Base-by-base conservation (phyloP, 2,797 vertebrate genomes). In the Paedocypris micromegethes region DNA sequence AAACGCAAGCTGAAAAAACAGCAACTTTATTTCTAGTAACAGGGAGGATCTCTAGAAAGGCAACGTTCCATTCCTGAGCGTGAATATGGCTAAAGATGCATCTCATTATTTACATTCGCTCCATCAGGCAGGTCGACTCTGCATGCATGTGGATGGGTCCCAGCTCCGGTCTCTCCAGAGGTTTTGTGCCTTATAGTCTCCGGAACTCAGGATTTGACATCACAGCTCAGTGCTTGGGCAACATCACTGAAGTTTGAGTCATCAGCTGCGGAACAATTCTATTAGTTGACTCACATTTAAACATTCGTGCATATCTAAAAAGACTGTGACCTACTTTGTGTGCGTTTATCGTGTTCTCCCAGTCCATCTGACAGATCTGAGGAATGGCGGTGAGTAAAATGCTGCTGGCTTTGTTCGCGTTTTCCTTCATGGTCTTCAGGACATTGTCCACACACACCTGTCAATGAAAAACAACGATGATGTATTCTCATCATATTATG, bases 401-500 rank as follows among this genome's bases (percentile, higher is more conserved):
- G 77, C 91, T 97, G 70, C 93, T 97, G 63, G 96, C 95, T 86
- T 99, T 99, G 83, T 96, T 96, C 5, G 94, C 92, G 43, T 98
- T 99, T 78, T 93, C 95, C 73, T 98, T 98, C 88, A 99, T 91
- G 0, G 90, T 97, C 86, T 98, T 98, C 83, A 99, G 66, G 41
- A 99, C 95, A 40, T 92, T 94, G 83, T 99, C 96, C 62, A 99
- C 95, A 37, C 93, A 96, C 72, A 99, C 96, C 96, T 99, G 60
- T 8, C 74, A 70, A 4, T 37, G 5, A 8, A 38, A 68, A 58
- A 9, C 6, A 4, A 5, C 6, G 40, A 57, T 51, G 55, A 40
- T 58, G 39, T 6, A 44, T 50, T 2, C 44, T 55, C 43, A 6
- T 41, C 54, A 23, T 23, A 23, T 23, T 23, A 23, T 23, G 23